phyloP scores from a whole-genome alignment of 2,888 invertebrate species.

The Limenitis camilla region DNA sequence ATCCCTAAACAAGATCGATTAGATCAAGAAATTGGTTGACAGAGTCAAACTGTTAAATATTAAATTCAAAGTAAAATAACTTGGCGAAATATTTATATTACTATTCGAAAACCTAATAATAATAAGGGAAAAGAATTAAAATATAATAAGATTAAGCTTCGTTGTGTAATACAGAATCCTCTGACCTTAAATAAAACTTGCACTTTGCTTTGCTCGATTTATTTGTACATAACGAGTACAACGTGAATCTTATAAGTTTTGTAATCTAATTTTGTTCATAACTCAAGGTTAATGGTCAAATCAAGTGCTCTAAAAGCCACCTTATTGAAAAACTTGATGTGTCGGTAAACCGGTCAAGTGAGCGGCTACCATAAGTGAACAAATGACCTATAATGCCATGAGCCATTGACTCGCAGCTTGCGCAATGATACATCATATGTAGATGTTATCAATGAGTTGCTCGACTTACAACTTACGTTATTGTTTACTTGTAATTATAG shows the following conservation, averaged over 20 bases:
- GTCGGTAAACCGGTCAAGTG: constrained; percentile 40
- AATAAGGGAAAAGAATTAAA: too few species aligned
- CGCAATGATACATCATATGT: constrained; percentile 32
- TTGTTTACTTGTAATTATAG: too few species aligned
- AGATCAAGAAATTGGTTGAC: too few species aligned
- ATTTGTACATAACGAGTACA: neutral
- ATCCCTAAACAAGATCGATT: too few species aligned
- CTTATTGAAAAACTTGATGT: neutral
- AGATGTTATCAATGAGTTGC: constrained; percentile 3
- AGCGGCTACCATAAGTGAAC: constrained; percentile 32
- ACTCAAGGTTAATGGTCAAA: neutral
- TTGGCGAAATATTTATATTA: too few species aligned
- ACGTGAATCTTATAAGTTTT: neutral
- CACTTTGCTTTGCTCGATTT: neutral
- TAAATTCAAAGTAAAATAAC: too few species aligned
- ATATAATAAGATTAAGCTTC: too few species aligned
- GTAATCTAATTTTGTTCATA: too few species aligned
- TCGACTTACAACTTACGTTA: neutral
- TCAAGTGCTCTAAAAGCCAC: neutral
- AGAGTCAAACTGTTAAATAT: too few species aligned
- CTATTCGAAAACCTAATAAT: too few species aligned
- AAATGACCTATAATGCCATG: constrained; percentile 53
- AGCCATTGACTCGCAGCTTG: constrained; percentile 36
- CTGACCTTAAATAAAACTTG: too few species aligned
- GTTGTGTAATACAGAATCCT: too few species aligned